Evolutionary conservation across 1,140 invertebrate genomes (phyloP), one percentile per base, ranked within the genome.

Genomic region (Drosophila tropicalis): DNA sequence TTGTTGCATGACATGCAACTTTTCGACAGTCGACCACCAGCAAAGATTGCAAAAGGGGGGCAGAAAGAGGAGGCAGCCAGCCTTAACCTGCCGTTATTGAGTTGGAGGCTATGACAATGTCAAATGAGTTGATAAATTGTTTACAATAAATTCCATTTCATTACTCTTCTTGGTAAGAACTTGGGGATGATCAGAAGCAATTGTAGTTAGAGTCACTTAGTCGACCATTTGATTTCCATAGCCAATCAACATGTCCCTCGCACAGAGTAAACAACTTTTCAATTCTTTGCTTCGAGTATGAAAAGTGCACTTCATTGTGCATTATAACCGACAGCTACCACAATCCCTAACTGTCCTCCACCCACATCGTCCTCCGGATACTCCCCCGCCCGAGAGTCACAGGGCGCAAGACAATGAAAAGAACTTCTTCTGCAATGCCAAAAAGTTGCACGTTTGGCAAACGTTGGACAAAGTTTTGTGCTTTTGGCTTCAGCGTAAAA

Each of bases 241-340:
- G 17, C 44, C 44, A 51, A 51, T 51, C 44, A 51, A 22, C 44
- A 51, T 51, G 17, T 51, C 44, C 3, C 36, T 22, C 17, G 12
- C 15, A 17, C 15, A 17, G 1, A 67, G 81, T 68, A 77, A 82
- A 87, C 84, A 87, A 89, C 72, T 89, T 89, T 82, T 80, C 81
- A 91, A 90, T 90, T 90, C 75, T 62, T 90, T 90, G 72, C 61
- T 63, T 72, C 77, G 73, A 82, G 67, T 80, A 78, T 80, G 90
- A 89, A 82, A 84, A 90, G 81, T 91, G 81, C 89, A 90, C 83
- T 90, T 90, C 89, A 90, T 90, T 90, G 75, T 82, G 78, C 79
- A 91, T 91, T 91, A 91, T 81, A 72, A 73, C 76, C 77, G 84
- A 89, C 84, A 84, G 84, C 75, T 71, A 25, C 64, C 69, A 67